These are phyloP conservation scores for Dallia pectoralis DNA, from an alignment of 2,797 vertebrate species.

Conservation along the genomic window DNA sequence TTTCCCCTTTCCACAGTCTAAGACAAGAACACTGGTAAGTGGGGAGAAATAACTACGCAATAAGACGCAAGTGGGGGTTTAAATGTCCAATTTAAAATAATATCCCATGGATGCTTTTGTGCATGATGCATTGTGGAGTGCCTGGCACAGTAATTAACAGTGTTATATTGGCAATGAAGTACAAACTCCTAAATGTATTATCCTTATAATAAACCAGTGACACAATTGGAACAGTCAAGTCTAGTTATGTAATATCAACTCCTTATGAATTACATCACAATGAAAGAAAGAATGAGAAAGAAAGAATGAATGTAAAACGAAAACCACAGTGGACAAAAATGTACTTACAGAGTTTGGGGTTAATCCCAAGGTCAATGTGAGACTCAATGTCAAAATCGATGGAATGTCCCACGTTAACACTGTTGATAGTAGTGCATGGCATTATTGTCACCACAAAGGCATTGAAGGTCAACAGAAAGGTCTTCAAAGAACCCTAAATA, in stretches of 20 bases:
- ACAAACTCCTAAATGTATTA: too few relatives aligned
- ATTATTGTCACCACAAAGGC: background rate
- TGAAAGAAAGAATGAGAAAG: background rate
- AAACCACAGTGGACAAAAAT: background rate
- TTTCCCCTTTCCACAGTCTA: conserved; percentile 75
- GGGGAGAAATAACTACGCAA: background rate
- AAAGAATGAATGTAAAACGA: background rate
- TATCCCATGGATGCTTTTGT: too few relatives aligned
- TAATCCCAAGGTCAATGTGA: conserved; percentile 81
- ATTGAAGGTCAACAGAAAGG: background rate
- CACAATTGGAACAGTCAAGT: too few relatives aligned
- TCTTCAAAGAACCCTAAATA: background rate
- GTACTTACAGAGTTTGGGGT: conserved; percentile 40
- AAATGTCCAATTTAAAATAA: too few relatives aligned
- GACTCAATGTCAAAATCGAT: conserved; percentile 84
- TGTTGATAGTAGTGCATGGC: conserved; percentile 45
- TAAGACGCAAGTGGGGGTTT: conserved; percentile 7
- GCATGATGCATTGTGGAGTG: too few relatives aligned
- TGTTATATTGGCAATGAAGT: too few relatives aligned
- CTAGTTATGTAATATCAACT: too few relatives aligned
- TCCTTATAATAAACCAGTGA: too few relatives aligned
- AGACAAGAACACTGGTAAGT: conserved; percentile 5
- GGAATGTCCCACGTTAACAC: conserved; percentile 68
- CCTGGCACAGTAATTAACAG: too few relatives aligned
- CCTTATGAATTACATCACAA: background rate